These are phyloP conservation scores for Donacobius atricapilla DNA, from an alignment of 2,113 vertebrate genomes.

Conservation along the genomic window DNA sequence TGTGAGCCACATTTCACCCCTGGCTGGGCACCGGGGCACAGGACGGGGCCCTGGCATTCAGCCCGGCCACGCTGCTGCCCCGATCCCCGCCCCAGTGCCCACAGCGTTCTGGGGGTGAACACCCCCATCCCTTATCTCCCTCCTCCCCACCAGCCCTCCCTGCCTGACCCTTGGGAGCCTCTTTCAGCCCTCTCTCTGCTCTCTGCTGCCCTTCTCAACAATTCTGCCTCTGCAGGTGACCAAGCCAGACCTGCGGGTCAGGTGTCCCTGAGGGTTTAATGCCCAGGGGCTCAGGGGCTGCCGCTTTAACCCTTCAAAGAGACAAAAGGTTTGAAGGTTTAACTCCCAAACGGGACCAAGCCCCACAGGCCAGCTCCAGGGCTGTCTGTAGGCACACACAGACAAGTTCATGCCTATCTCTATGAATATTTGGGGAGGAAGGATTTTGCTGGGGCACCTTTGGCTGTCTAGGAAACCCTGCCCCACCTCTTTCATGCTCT, in stretches of 20 bases:
- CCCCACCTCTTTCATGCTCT: not conserved
- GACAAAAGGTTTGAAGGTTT: not conserved
- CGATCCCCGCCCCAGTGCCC: not conserved
- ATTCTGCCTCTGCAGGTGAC: not conserved
- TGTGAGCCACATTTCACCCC: fast-evolving
- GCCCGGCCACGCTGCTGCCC: not conserved
- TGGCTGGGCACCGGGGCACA: not conserved
- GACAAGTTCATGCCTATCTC: fast-evolving
- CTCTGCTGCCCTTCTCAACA: not conserved
- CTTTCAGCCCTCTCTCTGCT: not conserved
- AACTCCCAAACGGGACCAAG: too few relatives aligned
- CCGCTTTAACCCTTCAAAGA: not conserved
- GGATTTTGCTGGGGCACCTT: not conserved
- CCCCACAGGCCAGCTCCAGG: fast-evolving
- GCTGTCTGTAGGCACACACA: not conserved
- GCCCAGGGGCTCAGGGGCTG: not conserved
- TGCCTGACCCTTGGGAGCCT: fast-evolving
- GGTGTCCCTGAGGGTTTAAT: not conserved
- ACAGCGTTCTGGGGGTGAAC: not conserved
- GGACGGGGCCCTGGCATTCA: not conserved
- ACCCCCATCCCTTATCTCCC: not conserved
- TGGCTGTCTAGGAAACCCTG: not conserved
- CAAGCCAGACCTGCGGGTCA: fast-evolving
- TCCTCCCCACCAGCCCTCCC: not conserved
- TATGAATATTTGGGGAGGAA: fast-evolving